phyloP scores from a whole-genome alignment of 1,140 invertebrate genomes.

The Drosophila saltans region DNA sequence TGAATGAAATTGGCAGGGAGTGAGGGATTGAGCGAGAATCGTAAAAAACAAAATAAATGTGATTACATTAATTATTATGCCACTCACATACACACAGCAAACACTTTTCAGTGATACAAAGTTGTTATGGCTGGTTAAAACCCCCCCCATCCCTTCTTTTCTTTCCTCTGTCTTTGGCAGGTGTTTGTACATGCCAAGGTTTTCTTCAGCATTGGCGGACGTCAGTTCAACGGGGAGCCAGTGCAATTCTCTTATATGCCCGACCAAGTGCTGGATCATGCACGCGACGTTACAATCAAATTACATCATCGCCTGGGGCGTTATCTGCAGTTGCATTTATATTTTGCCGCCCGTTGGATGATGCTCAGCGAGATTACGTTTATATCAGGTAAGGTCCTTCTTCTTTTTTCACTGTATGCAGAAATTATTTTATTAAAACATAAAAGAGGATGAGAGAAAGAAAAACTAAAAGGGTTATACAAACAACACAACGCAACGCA shows the following conservation, averaged over 20 bases:
- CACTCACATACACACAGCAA: constrained; percentile 43
- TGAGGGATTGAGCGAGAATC: too few species aligned
- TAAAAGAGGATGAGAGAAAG: constrained; percentile 30
- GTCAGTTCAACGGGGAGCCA: constrained; percentile 86
- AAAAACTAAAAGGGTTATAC: constrained; percentile 33
- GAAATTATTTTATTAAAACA: constrained; percentile 69
- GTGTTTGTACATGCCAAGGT: constrained; percentile 88
- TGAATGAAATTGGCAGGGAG: constrained; percentile 3
- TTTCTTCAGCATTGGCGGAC: constrained; percentile 91
- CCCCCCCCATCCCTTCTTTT: neutral
- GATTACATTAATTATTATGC: constrained; percentile 71
- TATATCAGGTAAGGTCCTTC: constrained; percentile 87
- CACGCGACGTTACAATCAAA: constrained; percentile 92
- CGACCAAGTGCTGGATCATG: constrained; percentile 91
- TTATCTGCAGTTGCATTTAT: constrained; percentile 91
- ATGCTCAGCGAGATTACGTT: constrained; percentile 94
- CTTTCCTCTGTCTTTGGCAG: constrained; percentile 82
- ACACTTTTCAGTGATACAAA: constrained; percentile 20
- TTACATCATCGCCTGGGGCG: constrained; percentile 90
- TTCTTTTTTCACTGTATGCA: constrained; percentile 18
- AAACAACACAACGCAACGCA: neutral
- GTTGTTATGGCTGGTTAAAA: constrained; percentile 28
- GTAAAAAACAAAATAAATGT: constrained; percentile 30
- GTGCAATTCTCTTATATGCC: constrained; percentile 89
- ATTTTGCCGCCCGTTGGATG: constrained; percentile 93